A percentile compares a stretch with the other conserved stretches of the same genome.
Evolutionary conservation across 2,113 vertebrate genomes (phyloP).

Genomic region (Peromyscus polionotus): DNA sequence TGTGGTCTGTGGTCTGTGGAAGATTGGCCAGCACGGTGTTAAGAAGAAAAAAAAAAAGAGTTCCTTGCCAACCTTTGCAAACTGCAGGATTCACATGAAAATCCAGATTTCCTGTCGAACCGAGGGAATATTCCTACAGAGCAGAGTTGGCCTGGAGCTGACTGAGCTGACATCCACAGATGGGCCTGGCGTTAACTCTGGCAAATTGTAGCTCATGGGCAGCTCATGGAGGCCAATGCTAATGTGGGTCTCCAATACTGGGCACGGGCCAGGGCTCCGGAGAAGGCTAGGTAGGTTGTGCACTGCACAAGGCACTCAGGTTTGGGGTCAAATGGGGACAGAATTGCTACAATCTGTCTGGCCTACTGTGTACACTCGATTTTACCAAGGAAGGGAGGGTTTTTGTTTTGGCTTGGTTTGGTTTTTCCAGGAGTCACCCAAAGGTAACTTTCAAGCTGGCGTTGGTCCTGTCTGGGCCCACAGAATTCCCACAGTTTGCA

Average conservation of each 20-base stretch:
- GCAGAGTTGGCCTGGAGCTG: background rate
- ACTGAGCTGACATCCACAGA: background rate
- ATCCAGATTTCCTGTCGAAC: background rate
- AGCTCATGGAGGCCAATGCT: background rate
- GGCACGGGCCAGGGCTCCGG: background rate
- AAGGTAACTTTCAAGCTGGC: background rate
- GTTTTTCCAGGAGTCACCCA: background rate
- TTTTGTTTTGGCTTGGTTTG: background rate
- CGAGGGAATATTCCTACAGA: too few relatives aligned
- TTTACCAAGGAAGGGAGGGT: background rate
- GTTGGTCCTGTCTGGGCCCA: background rate
- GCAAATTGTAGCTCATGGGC: background rate
- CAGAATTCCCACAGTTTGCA: background rate
- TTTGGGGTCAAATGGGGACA: background rate
- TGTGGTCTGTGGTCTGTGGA: background rate
- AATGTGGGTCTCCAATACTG: background rate
- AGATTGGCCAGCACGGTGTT: background rate
- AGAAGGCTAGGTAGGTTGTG: background rate
- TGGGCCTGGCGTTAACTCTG: background rate
- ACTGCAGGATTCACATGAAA: constrained; percentile 19
- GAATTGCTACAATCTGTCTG: background rate
- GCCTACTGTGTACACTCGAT: accelerated
- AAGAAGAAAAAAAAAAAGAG: background rate
- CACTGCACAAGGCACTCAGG: background rate
- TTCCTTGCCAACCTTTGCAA: constrained; percentile 11